phyloP scores from a whole-genome alignment of 2,888 invertebrate species.

The Dione vanillae region DNA sequence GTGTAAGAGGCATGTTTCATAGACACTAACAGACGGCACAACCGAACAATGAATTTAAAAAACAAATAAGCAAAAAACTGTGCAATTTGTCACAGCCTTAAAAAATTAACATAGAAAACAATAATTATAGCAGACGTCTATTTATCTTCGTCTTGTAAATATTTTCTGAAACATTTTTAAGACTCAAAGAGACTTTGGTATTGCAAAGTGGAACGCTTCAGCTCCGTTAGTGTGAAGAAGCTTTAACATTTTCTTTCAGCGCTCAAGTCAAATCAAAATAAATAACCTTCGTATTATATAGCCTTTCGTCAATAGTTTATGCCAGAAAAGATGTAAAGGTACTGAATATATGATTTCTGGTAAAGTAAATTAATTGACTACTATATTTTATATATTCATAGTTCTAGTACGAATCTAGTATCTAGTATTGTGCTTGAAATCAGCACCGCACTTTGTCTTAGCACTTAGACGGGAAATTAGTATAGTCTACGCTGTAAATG shows the following conservation, averaged over 20 bases:
- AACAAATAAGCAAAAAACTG: neutral
- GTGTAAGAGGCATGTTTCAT: neutral
- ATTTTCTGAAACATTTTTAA: conserved; percentile 24
- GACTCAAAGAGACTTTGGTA: conserved; percentile 8
- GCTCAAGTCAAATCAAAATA: conserved; percentile 2
- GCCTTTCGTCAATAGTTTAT: neutral
- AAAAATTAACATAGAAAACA: conserved; percentile 19
- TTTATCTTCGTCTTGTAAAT: conserved; percentile 17
- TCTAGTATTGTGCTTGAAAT: too few relatives aligned
- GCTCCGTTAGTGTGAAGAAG: conserved; percentile 13
- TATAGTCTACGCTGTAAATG: too few relatives aligned
- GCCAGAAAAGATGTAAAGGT: neutral
- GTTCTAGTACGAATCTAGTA: too few relatives aligned
- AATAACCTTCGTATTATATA: neutral
- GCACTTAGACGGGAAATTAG: too few relatives aligned
- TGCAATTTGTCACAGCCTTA: conserved; percentile 2
- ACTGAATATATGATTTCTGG: too few relatives aligned
- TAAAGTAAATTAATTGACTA: too few relatives aligned
- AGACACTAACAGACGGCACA: neutral
- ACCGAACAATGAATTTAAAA: neutral
- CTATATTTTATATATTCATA: too few relatives aligned
- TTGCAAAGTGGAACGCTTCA: conserved; percentile 17
- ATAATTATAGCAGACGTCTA: conserved; percentile 15
- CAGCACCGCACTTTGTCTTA: too few relatives aligned
- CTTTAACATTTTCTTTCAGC: conserved; percentile 20